Evolutionary conservation across 1,140 invertebrate species (phyloP).

Genomic region (Nasonia longicornis): DNA sequence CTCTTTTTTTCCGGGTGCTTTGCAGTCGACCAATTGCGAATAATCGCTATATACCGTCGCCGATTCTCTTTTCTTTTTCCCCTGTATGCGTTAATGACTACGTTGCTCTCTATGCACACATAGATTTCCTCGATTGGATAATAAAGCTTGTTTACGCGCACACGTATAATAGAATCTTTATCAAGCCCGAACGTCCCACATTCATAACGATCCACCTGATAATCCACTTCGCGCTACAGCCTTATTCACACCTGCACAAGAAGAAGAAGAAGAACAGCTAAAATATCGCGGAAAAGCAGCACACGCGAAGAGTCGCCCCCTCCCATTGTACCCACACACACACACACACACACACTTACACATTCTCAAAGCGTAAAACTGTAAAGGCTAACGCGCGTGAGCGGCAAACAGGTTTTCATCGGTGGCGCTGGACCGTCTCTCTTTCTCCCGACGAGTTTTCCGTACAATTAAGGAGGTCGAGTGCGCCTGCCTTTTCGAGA

Average conservation of each 20-base stretch:
- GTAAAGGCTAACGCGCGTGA: neutral
- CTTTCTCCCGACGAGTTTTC: constrained; percentile 32
- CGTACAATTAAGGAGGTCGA: constrained; percentile 44
- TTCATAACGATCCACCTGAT: neutral
- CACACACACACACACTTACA: neutral
- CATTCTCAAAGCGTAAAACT: constrained; percentile 1
- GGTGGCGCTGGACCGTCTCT: neutral
- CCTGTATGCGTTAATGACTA: no score
- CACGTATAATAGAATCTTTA: neutral
- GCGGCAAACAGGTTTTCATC: constrained; percentile 30
- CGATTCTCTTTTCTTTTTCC: no score
- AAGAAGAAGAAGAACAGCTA: neutral
- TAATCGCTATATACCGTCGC: no score
- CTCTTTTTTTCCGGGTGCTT: neutral
- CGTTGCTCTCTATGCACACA: no score
- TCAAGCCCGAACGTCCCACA: neutral
- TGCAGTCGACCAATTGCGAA: no score
- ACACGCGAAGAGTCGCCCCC: neutral
- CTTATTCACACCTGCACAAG: neutral
- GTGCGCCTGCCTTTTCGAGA: neutral
- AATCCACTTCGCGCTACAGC: neutral
- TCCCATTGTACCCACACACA: neutral
- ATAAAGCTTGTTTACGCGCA: no score
- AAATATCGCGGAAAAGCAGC: constrained; percentile 23
- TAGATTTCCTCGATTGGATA: no score